Conservation (phyloP, 2,888 invertebrate species). For the Ennomos fuscantarius region DNA sequence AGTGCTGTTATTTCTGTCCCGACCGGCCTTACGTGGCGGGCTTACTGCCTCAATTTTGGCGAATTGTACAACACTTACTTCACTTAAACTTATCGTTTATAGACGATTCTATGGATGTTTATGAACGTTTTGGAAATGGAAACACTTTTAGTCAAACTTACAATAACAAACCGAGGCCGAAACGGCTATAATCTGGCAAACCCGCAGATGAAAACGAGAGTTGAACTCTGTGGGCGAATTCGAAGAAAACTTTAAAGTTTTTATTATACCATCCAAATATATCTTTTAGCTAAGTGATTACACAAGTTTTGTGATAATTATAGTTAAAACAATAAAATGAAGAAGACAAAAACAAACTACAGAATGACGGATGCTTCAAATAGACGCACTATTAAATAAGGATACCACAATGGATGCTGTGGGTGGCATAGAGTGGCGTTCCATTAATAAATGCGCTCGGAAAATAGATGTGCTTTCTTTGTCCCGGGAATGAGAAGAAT, state of each 20-base stretch:
- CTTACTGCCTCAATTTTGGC: conserved; percentile 20
- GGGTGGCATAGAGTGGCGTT: conserved; percentile 32
- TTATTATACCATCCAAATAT: too few relatives aligned
- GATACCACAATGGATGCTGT: conserved; percentile 25
- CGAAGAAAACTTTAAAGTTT: too few relatives aligned
- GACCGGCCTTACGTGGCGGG: conserved; percentile 5
- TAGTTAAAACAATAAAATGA: background rate
- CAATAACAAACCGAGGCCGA: too few relatives aligned
- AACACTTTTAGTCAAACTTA: too few relatives aligned
- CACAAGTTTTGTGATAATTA: background rate
- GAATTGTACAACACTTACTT: conserved; percentile 17
- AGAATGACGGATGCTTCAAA: background rate
- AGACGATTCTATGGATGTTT: background rate
- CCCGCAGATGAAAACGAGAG: too few relatives aligned
- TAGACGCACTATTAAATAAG: background rate
- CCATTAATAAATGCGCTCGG: conserved; percentile 37
- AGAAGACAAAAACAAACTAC: conserved; percentile 1
- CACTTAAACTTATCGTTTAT: background rate
- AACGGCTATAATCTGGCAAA: too few relatives aligned
- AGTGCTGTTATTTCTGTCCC: conserved; percentile 22
- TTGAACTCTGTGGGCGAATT: too few relatives aligned
- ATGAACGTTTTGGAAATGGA: too few relatives aligned
- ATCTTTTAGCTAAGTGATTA: background rate
- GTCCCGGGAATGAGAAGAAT: conserved; percentile 42
- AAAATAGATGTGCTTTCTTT: conserved; percentile 44